Base-by-base conservation (phyloP, 64 coral and sea anemone genomes). In the Orbicella faveolata region DNA sequence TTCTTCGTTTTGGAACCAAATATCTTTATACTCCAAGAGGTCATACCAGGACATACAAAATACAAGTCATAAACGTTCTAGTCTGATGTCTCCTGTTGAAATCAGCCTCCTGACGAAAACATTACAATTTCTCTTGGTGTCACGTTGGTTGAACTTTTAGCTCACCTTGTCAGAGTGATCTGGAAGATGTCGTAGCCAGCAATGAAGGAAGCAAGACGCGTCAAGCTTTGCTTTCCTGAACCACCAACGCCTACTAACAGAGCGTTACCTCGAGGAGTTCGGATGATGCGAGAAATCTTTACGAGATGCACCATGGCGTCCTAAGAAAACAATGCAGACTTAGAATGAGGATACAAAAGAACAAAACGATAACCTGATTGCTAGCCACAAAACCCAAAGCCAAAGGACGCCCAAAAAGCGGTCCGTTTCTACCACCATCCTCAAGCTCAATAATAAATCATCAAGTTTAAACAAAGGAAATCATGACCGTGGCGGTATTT, bases 141-240 rank as follows among this genome's bases (percentile, higher is more conserved):
- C 55, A 14, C 0, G 44, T 6, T 48, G 44, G 44, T 48, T 48
- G 44, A 48, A 48, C 55, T 34, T 34, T 63, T 39, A 15, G 41
- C 13, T 34, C 93, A 99, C 97, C 97, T 96, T 70, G 94, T 89
- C n/a, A 99, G 52, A 36, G 97, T 99, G 62, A 99, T 99, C 82
- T 99, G 97, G 75, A 99, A 99, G 55, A 93, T 99, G 4, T 94
- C 78, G 39, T 99, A 99, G 79, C 97, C 97, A 65, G 97, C 97
- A 73, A 99, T 99, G 66, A 91, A 93, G 9, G 97, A 99, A 79
- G 97, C 97, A 41, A 99, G 77, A 72, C 97, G 74, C 2, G 97
- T 99, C 76, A 99, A 91, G 72, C 97, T 99, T 54, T 99, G 97
- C 37, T 99, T 99, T 88, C 97, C 97, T 63, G 97, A 99, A 4